These are phyloP conservation scores for Nesidiocoris tenuis DNA, from an alignment of 2,888 invertebrate genomes.

Conservation along the genomic window DNA sequence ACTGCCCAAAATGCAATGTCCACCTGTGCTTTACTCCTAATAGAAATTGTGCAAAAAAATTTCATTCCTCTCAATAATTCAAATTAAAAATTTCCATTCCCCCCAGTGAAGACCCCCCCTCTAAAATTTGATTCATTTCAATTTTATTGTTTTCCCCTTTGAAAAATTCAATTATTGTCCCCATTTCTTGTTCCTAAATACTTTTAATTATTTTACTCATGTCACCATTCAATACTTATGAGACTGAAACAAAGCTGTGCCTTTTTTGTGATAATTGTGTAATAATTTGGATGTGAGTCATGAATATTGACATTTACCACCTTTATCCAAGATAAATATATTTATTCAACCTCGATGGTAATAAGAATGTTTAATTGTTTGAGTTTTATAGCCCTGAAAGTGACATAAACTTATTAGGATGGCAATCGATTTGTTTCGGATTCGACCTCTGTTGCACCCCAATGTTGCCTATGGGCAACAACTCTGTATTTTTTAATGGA, in stretches of 20 bases:
- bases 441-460: conserved; percentile 5
- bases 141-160: not conserved
- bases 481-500: conserved; percentile 2
- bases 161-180: not conserved
- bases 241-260: not conserved
- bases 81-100: not conserved
- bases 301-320: not conserved
- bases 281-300: not conserved
- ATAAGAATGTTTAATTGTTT: too few relatives aligned
- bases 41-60: conserved; percentile 21
- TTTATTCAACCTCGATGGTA: not conserved
- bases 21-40: conserved; percentile 10
- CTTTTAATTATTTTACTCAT: too few relatives aligned
- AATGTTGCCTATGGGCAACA: conserved; percentile 9
- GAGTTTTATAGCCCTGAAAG: too few relatives aligned
- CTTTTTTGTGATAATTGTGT: not conserved
- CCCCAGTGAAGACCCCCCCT: not conserved
- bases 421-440: too few relatives aligned
- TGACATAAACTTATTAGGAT: too few relatives aligned
- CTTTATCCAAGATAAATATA: not conserved
- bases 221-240: too few relatives aligned
- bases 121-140: not conserved
- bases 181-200: conserved; percentile 1
- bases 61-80: not conserved
- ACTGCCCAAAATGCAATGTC: conserved; percentile 26